Evolutionary conservation across 2,113 vertebrate genomes (phyloP), one percentile per base, ranked within the genome.

Genomic region (Nesogale talazaci): DNA sequence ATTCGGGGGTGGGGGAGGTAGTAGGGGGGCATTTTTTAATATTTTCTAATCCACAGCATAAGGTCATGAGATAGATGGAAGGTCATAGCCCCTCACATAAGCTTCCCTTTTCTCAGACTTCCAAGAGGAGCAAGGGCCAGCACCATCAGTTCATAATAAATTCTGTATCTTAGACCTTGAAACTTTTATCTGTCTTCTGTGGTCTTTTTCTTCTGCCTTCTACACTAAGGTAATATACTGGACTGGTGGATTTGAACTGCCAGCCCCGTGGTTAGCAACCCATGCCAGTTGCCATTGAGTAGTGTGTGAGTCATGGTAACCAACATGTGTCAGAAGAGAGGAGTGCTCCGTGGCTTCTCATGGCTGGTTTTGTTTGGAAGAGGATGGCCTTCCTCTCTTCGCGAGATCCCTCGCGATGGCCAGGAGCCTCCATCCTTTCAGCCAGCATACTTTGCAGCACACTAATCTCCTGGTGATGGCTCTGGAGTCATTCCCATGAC

Each of bases 21-120:
- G 46, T 9, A 6, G 46, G 46, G 46, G 75, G 69, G 74, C 57
- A 91, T 89, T 95, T 90, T 74, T 86, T 34, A 95, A 88, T 78
- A 86, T 76, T 90, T 88, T 80, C 67, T 92, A 89, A 82, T 86
- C 67, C 85, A 86, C n/a, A 86, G 42, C 89, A 85, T 80, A 89
- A 88, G 46, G 57, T 63, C 67, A 83, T 88, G 75, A 74, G 88
- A 40, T 86, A 75, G 17, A 0, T 4, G 12, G 56, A 91, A 36
- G 74, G 38, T 17, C 93, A 87, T 3, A 20, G 78, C 25, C 31
- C 6, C 22, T 29, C 78, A 74, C 23, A 52, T 81, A 70, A 56
- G 38, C 27, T 84, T 91, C 69, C 25, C 69, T 75, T 52, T 78
- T 81, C 57, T 95, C 86, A 36, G 70, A 52, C 61, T 81, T 86